Evolutionary conservation across 2,888 invertebrate species (phyloP).

Genomic region (Charanyca ferruginea): DNA sequence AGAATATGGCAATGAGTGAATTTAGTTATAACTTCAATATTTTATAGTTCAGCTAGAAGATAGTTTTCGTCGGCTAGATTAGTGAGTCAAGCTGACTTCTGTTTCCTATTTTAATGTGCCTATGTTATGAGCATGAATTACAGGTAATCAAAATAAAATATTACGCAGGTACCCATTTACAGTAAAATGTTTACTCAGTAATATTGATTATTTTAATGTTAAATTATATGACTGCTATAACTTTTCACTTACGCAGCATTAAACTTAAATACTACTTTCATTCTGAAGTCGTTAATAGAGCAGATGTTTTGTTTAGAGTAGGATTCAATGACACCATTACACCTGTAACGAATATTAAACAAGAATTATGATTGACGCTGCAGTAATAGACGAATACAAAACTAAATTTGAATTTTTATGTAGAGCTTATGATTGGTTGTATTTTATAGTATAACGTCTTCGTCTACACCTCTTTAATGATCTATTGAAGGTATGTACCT

Average conservation of each 20-base stretch:
- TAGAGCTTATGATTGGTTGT: background rate
- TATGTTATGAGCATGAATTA: background rate
- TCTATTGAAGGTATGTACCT: too few relatives aligned
- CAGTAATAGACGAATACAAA: conserved; percentile 9
- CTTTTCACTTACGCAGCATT: background rate
- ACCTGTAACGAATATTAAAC: conserved; percentile 41
- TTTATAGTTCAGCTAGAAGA: background rate
- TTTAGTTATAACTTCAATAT: too few relatives aligned
- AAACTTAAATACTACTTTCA: conserved; percentile 32
- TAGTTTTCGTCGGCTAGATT: too few relatives aligned
- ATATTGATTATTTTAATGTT: background rate
- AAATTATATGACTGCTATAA: conserved; percentile 3
- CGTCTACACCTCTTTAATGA: too few relatives aligned
- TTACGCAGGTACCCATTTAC: background rate
- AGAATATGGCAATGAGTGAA: background rate
- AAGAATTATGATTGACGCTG: conserved; percentile 45
- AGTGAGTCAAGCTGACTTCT: too few relatives aligned
- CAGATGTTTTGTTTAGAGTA: conserved; percentile 37
- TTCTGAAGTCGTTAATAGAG: conserved; percentile 27
- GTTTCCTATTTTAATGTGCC: too few relatives aligned
- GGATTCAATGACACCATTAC: conserved; percentile 38
- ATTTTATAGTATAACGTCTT: background rate
- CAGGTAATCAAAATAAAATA: background rate
- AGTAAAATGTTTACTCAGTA: background rate
- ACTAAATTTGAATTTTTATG: conserved; percentile 18